phyloP scores from a whole-genome alignment of 2,113 vertebrate genomes.

The Nothocercus julius region DNA sequence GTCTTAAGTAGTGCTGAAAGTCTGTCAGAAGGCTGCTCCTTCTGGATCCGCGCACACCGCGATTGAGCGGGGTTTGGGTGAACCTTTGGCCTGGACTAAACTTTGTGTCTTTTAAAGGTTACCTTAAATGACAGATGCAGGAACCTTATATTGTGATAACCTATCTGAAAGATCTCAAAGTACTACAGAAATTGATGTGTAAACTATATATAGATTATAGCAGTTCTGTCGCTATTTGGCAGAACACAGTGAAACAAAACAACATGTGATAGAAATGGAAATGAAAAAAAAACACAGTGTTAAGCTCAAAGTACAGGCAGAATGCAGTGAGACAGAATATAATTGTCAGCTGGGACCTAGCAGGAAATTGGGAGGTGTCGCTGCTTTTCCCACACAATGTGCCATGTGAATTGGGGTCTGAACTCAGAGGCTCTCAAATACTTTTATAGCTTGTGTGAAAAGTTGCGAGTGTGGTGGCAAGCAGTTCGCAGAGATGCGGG shows the following conservation, averaged over 20 bases:
- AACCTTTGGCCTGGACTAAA: constrained; percentile 27
- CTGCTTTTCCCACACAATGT: constrained; percentile 10
- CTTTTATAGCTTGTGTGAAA: constrained; percentile 37
- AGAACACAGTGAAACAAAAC: not conserved
- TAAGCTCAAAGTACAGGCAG: constrained; percentile 7
- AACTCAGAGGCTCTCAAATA: not conserved
- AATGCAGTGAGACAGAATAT: not conserved
- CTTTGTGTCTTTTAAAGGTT: constrained; percentile 18
- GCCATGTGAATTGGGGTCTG: constrained; percentile 22
- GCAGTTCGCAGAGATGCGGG: constrained; percentile 41
- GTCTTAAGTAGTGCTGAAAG: constrained; percentile 38
- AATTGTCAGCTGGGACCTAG: not conserved
- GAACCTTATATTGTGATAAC: constrained; percentile 17
- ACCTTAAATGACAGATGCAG: constrained; percentile 27
- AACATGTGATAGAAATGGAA: not conserved
- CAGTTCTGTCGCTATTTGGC: not conserved
- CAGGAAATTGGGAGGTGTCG: not conserved
- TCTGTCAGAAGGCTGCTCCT: not conserved
- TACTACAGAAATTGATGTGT: constrained; percentile 30
- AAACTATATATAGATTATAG: constrained; percentile 32
- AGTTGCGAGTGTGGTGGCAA: constrained; percentile 19
- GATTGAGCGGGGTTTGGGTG: constrained; percentile 26
- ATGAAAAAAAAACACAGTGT: not conserved
- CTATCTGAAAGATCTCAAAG: constrained; percentile 20
- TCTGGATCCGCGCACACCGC: constrained; percentile 1